Conservation (phyloP, 2,797 vertebrate genomes). For the Poliocrania exsul region DNA sequence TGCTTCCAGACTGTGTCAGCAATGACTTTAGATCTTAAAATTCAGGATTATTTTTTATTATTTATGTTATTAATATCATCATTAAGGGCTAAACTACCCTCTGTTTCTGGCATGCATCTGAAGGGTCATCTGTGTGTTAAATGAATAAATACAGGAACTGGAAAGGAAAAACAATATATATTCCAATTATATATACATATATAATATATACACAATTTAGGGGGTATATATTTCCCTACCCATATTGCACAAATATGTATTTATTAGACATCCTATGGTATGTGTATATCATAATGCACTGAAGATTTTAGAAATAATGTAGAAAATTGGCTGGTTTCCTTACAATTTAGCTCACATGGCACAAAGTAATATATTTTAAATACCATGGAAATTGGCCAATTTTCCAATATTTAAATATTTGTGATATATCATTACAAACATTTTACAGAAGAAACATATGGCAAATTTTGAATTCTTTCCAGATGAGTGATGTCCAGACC, state of each 20-base stretch:
- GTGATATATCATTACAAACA: slow-evolving; percentile 25
- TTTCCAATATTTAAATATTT: slow-evolving; percentile 41
- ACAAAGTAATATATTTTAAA: slow-evolving; percentile 18
- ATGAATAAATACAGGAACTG: not conserved
- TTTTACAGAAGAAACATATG: slow-evolving; percentile 39
- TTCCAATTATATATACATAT: not conserved
- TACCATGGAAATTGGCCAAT: slow-evolving; percentile 8
- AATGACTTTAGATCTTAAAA: not conserved
- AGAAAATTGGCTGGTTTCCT: slow-evolving; percentile 17
- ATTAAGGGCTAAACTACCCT: not conserved
- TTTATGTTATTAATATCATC: not conserved
- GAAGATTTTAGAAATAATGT: slow-evolving; percentile 13
- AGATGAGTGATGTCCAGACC: slow-evolving; percentile 25
- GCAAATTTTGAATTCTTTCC: slow-evolving; percentile 18
- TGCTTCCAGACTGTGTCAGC: not conserved
- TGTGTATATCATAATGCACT: not conserved
- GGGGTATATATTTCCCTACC: not conserved
- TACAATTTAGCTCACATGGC: not conserved
- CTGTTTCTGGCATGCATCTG: not conserved
- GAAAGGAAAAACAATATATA: not conserved
- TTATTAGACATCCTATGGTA: not conserved
- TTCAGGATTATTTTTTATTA: not conserved
- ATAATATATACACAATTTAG: not conserved
- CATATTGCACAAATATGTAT: not conserved
- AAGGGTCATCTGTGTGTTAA: not conserved